Conservation (phyloP, 1,140 invertebrate species). For the Magallana ariakensis region DNA sequence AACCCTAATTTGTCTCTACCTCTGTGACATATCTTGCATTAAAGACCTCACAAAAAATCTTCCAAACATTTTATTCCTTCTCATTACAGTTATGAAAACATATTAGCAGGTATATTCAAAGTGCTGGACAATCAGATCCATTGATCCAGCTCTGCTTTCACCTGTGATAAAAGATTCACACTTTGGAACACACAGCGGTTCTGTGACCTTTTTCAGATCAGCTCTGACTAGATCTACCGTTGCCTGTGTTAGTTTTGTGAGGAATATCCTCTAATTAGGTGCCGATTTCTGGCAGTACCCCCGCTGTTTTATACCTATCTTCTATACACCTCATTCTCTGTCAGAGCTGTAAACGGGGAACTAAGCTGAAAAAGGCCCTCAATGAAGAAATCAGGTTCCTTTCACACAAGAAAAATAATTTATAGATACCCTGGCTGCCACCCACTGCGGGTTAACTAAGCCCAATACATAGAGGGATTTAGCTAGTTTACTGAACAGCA, state of each 20-base stretch:
- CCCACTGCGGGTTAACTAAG: slow-evolving; percentile 24
- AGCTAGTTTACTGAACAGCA: neutral
- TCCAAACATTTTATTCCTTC: slow-evolving; percentile 24
- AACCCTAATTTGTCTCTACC: neutral
- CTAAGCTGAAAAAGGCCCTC: neutral
- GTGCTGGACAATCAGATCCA: neutral
- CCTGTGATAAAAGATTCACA: slow-evolving; percentile 6
- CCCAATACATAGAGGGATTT: slow-evolving; percentile 1
- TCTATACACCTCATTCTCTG: neutral
- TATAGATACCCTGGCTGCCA: slow-evolving; percentile 22
- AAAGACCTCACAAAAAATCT: neutral
- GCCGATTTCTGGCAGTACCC: neutral
- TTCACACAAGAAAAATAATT: slow-evolving; percentile 16
- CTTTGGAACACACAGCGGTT: neutral
- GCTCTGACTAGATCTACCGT: neutral
- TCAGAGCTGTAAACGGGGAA: neutral
- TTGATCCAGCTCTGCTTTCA: neutral
- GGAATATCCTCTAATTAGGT: slow-evolving; percentile 18
- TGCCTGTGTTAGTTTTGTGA: neutral
- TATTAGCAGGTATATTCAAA: slow-evolving; percentile 32
- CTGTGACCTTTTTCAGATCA: slow-evolving; percentile 2
- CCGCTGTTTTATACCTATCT: slow-evolving; percentile 19
- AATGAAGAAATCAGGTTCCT: neutral
- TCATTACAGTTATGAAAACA: slow-evolving; percentile 20
- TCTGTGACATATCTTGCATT: neutral